phyloP scores from a whole-genome alignment of 2,113 vertebrate species.

The Rhea americana region DNA sequence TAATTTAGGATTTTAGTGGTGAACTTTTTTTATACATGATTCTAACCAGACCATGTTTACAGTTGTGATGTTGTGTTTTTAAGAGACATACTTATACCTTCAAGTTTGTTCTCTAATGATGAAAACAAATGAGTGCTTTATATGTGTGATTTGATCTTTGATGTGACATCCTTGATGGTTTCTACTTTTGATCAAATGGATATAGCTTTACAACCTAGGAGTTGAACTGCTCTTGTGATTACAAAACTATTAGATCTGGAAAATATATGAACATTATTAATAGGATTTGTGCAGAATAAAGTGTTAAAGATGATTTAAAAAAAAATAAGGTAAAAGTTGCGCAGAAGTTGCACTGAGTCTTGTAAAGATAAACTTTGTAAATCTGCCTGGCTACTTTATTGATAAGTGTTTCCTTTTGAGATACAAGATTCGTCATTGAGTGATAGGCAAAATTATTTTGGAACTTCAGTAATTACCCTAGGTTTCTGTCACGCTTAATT shows the following conservation, averaged over 20 bases:
- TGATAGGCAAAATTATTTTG: background rate
- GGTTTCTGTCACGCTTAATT: no score
- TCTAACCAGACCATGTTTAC: background rate
- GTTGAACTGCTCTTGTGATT: background rate
- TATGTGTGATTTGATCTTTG: background rate
- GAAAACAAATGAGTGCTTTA: background rate
- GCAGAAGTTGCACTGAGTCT: background rate
- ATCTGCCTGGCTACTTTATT: background rate
- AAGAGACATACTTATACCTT: background rate
- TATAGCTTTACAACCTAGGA: rapidly evolving
- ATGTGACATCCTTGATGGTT: background rate
- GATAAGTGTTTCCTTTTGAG: background rate
- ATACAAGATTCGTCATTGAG: background rate
- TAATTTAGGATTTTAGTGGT: background rate
- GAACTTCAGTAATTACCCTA: background rate
- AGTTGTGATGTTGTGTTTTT: background rate
- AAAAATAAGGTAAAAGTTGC: background rate
- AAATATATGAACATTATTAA: background rate
- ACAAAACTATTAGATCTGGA: background rate
- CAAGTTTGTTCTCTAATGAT: background rate
- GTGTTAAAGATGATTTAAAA: background rate
- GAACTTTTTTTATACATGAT: background rate
- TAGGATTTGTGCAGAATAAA: background rate
- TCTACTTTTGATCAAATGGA: background rate
- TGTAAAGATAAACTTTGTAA: background rate